Evolutionary conservation across 1,140 invertebrate species (phyloP).

Genomic region (Sycobia sp.): DNA sequence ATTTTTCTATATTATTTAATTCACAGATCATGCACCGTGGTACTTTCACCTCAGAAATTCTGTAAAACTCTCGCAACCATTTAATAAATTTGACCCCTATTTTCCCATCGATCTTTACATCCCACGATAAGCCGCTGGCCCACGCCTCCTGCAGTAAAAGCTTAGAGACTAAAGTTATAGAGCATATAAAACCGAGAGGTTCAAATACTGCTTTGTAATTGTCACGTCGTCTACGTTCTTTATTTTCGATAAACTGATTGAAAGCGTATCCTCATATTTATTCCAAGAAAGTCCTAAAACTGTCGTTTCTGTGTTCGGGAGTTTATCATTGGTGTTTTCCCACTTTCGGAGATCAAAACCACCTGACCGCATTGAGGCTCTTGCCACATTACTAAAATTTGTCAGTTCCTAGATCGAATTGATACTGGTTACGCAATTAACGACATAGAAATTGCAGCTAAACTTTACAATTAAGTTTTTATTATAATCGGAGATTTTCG

Average conservation of each 20-base stretch:
- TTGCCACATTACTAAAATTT: neutral
- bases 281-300: neutral
- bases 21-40: neutral
- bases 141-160: too few species aligned
- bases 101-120: conserved; percentile 17
- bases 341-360: too few species aligned
- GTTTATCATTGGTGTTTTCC: neutral
- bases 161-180: too few species aligned
- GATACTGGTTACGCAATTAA: neutral
- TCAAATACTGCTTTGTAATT: neutral
- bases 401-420: neutral
- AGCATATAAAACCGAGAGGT: neutral
- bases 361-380: neutral
- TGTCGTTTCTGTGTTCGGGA: neutral
- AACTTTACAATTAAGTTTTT: neutral
- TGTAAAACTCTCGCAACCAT: conserved; percentile 27
- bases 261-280: neutral
- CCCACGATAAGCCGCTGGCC: conserved; percentile 34
- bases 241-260: too few species aligned
- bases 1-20: neutral
- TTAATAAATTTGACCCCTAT: conserved; percentile 25
- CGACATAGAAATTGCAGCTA: neutral
- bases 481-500: neutral
- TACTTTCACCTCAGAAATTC: too few species aligned
- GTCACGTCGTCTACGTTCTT: too few species aligned